phyloP scores from a whole-genome alignment of 1,140 invertebrate species.

The Euborellia annulipes region DNA sequence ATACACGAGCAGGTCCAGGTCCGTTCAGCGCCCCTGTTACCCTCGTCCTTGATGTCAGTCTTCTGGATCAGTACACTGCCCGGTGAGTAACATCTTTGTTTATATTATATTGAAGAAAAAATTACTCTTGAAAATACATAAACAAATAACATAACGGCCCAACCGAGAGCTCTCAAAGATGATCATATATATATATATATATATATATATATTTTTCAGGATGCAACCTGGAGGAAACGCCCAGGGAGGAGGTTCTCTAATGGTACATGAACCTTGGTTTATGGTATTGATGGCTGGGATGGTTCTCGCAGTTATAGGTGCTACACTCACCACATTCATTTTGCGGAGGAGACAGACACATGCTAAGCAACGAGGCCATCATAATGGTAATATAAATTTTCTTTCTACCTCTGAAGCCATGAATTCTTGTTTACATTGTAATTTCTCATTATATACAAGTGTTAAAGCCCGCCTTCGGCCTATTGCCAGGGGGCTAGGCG shows the following conservation, averaged over 20 bases:
- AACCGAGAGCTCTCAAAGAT: too few relatives aligned
- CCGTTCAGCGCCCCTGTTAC: slow-evolving; percentile 45
- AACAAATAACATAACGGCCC: too few relatives aligned
- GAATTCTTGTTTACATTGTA: too few relatives aligned
- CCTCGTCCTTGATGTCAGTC: slow-evolving; percentile 39
- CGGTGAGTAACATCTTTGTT: slow-evolving; percentile 1
- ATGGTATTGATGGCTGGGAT: slow-evolving; percentile 51
- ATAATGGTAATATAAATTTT: slow-evolving; percentile 30
- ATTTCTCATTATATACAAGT: too few relatives aligned
- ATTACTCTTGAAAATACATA: too few relatives aligned
- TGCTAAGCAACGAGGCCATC: slow-evolving; percentile 43
- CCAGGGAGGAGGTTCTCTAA: slow-evolving; percentile 22
- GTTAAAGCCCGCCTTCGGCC: too few relatives aligned
- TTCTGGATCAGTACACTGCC: slow-evolving; percentile 8
- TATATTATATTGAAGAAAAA: background rate
- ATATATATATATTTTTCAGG: too few relatives aligned
- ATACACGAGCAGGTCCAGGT: slow-evolving; percentile 49
- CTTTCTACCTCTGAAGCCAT: too few relatives aligned
- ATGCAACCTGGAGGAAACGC: background rate
- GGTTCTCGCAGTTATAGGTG: slow-evolving; percentile 45
- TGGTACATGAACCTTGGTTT: slow-evolving; percentile 58
- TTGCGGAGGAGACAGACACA: slow-evolving; percentile 41
- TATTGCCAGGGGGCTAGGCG: too few relatives aligned
- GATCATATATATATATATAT: too few relatives aligned
- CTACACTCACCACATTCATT: slow-evolving; percentile 44